Base-by-base conservation (phyloP, 2,888 invertebrate species). In the Embidobia sp. region DNA sequence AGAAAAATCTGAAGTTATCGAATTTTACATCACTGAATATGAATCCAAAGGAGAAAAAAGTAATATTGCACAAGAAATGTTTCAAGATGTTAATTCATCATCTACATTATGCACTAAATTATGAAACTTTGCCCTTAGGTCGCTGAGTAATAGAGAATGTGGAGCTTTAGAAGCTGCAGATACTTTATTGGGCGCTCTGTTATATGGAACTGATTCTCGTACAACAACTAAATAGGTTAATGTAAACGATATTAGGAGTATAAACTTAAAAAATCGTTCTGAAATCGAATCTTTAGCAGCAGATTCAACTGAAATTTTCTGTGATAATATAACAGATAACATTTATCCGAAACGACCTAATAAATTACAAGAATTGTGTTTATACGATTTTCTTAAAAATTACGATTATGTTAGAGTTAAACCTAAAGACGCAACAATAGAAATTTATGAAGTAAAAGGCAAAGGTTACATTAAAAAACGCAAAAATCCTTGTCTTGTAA, bases 251-350 rank as follows among this genome's bases (percentile, higher is more conserved):
- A 31, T 31, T 7, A 5, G 31, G 8, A 31, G 31, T 31, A 5
- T 7, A 31, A 31, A 31, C 2, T 31, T 31, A n/a, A 31, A 31
- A 31, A 31, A n/a, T 5, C 6, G n/a, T 8, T n/a, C 3, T 6
- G 31, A 31, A n/a, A 31, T 31, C 2, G 7, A 31, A n/a, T 2
- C 6, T 8, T n/a, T 31, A 31, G n/a, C 3, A 6, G 5, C 3
- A 37, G 37, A 37, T 3, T 37, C 37, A 4, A 37, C 37, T 13
- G 37, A 37, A 3, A 37, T 37, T 16, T 37, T 37, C 8, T 37
- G 37, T 37, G 11, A 6, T 13, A 31, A 31, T n/a, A 2, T 31
- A n/a, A n/a, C 8, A 2, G 31, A 31, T 31, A n/a, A 31, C 8
- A 6, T 7, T 5, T 31, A 31, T 31, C 31, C 31, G 2, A 2